Base-by-base conservation (phyloP, 53 echinoderm and acorn worm genomes). In the Echinometra lucunter region DNA sequence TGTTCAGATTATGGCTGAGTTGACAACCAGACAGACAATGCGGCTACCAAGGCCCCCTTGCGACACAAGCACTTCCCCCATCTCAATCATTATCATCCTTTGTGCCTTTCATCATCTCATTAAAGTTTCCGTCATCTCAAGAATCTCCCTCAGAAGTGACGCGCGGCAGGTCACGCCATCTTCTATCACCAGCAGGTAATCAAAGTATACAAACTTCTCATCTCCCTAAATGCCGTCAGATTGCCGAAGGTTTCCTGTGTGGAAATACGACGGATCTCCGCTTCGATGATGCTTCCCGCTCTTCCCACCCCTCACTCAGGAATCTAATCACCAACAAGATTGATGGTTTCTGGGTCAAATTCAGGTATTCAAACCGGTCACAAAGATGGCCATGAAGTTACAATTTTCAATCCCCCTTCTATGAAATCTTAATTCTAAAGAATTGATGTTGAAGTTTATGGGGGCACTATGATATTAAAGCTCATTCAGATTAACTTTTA, bases 201-300 rank as follows among this genome's bases (percentile, higher is more conserved):
- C 89, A 89, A 89, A 89, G 89, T 19, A 89, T 58, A 89, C 89
- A 89, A 89, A 89, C 89, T 58, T 57, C 89, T 89, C 89, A 89
- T 89, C 89, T 58, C 88, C n/a, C 47, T 32, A 88, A 42, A 88
- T 28, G 58, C 89, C 23, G 60, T 4, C 0, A 57, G 58, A 89
- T 37, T 89, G 57, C 91, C 90, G 6, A 13, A 60, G 37, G 67
- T 70, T 69, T 66, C 38, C 45, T 45, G 27, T 69, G 38, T 45
- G 85, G 47, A 85, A 85, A 21, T 85, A 49, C 53, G 28, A 1
- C 30, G 85, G 85, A 85, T 45, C 85, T 85, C 30, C 10, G 53
- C n/a, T 53, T 53, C 53, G 30, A 49, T n/a, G n/a, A 28, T 27
- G 15, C 19, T 78, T 42, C 78, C 42, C 35, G 23, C 19, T 38